Evolutionary conservation across 2,888 invertebrate genomes (phyloP), one percentile per base, ranked within the genome.

Genomic region (Allygus modestus): DNA sequence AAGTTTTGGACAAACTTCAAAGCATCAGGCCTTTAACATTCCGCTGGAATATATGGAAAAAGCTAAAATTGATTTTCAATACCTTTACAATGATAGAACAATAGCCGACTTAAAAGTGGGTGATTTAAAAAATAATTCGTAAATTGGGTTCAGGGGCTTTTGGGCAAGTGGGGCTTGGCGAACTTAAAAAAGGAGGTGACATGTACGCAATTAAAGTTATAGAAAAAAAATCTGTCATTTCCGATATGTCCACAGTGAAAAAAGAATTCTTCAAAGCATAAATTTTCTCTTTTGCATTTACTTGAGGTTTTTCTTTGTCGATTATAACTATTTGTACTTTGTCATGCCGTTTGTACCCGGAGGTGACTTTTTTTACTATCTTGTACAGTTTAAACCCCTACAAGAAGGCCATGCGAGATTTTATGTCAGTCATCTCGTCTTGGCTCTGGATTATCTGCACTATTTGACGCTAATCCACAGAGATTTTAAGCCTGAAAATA

Each of bases 311-410:
- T 82, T 82, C 71, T 82, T 82, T 71, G 33, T 82, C 0, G 82
- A 82, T 20, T 71, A 33, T 33, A 69, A 71, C 31, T 82, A 51
- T 51, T 33, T 82, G 20, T 82, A 82, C 23, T 82, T 82, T 51
- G 82, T 82, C 1, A 82, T 82, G 82, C 82, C 82, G 4, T 82
- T 51, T 26, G 54, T 82, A 15, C 82, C 51, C n/a, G 82, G 82
- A 33, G 82, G 82, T n/a, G 82, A 82, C 17, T 82, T 82, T 71
- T 82, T 26, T 28, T 51, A 82, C 33, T 51, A 82, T 33, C 31
- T 82, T 15, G 31, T 20, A 5, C 15, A 69, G n/a, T 41, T 23
- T 11, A 77, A 43, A 46, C 43, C 46, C 1, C 15, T 77, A 23
- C 46, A 41, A 41, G 75, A 77, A 46, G 28, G n/a, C 17, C 28